phyloP scores from a whole-genome alignment of 2,113 vertebrate genomes.

The Calidris pygmaea region DNA sequence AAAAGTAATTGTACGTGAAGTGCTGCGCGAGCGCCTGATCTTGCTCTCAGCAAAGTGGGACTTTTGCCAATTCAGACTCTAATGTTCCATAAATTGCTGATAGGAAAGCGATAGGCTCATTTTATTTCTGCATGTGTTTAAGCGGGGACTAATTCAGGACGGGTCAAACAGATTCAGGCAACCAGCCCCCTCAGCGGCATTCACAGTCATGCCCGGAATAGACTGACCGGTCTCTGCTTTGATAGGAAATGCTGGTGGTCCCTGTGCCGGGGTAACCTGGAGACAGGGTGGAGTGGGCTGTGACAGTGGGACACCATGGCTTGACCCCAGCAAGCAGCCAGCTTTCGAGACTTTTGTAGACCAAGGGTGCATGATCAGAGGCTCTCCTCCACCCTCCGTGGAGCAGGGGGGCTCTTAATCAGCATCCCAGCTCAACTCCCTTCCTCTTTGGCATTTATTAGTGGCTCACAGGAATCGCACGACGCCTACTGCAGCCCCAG shows the following conservation, averaged over 20 bases:
- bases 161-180: rapidly evolving
- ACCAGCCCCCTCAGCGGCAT: not conserved
- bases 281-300: rapidly evolving
- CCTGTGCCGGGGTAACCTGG: rapidly evolving
- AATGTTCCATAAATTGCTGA: slow-evolving; percentile 52
- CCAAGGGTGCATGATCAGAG: not conserved
- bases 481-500: rapidly evolving
- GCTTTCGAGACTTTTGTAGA: not conserved
- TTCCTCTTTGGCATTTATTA: slow-evolving; percentile 14
- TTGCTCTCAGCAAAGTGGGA: slow-evolving; percentile 39
- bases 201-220: rapidly evolving
- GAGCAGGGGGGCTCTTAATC: not conserved
- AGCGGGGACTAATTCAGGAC: not conserved
- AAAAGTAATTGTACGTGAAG: slow-evolving; percentile 50
- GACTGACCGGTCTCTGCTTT: not conserved
- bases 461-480: not conserved
- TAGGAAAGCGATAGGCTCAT: not conserved
- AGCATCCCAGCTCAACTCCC: not conserved
- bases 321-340: not conserved
- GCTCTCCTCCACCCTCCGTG: not conserved
- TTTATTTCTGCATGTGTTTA: not conserved
- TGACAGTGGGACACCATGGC: not conserved
- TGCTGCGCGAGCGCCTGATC: not conserved
- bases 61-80: slow-evolving; percentile 42
- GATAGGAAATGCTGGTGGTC: rapidly evolving